Evolutionary conservation across 92 coral and sea anemone genomes (phyloP), one percentile per base, ranked within the genome.

Genomic region (Scolanthus callimorphus): DNA sequence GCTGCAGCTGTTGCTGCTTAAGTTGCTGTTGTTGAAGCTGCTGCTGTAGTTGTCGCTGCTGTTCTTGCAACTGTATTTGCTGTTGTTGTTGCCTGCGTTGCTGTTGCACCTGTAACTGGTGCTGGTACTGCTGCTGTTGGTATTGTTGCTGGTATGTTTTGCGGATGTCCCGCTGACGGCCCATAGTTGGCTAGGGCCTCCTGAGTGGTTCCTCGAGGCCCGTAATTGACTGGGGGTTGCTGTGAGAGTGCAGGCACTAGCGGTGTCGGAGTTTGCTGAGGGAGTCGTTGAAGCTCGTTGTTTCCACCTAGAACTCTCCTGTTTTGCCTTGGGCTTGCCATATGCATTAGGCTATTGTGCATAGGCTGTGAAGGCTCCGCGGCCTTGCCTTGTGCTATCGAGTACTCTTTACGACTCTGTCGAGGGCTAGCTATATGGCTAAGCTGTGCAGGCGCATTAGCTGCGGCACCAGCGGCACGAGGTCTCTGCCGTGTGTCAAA

Each of bases 341-440:
- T 59, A 53, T 82, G 89, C 29, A 77, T 77, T 54, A 81, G 26
- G 39, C 55, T 67, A 46, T 70, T 76, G n/a, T 50, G 17, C 15
- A 52, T 25, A n/a, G n/a, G n/a, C n/a, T n/a, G n/a, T n/a, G n/a
- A n/a, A n/a, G n/a, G n/a, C 30, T 39, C 73, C 20, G 74, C 27
- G 1, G 71, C 55, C 39, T 74, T 74, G 45, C 76, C 79, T 57
- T 81, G 89, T 29, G 60, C 57, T 60, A 70, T 78, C 4, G 81
- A 60, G 57, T 64, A 86, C 49, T 86, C 90, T 17, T 73, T 67
- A 30, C 95, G 82, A 56, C 81, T 86, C 56, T 81, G 95, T 57
- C 82, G 82, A 11, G 95, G 95, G 31, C 95, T 86, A 2, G 95
- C 89, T 17, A 86, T 86, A 70, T 86, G 95, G 30, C 89, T 82